A percentile compares a stretch with the other conserved stretches of the same genome.
These are phyloP conservation scores for Phataginus tricuspis DNA, from an alignment of 2,797 vertebrate species.

Conservation along the genomic window DNA sequence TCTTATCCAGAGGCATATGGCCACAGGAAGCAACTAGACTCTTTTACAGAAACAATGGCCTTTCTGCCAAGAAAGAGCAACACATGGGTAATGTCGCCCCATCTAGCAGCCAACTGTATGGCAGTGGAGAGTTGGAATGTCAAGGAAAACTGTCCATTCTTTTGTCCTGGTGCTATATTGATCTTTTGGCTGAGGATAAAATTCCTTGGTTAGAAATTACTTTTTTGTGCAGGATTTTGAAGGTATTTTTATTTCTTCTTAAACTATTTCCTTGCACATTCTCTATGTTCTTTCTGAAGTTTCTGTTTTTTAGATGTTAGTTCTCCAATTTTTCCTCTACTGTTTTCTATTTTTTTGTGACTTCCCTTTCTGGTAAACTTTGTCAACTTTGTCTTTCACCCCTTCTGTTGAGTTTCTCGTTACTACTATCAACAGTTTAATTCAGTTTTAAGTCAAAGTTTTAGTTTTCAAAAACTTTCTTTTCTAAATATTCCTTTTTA, in stretches of 20 bases:
- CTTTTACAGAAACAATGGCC: background rate
- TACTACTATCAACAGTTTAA: background rate
- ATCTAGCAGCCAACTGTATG: background rate
- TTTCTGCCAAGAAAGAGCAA: background rate
- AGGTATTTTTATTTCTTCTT: background rate
- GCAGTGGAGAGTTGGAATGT: background rate
- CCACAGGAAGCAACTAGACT: background rate
- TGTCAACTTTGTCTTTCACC: background rate
- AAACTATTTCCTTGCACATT: too few relatives aligned
- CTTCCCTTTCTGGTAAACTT: background rate
- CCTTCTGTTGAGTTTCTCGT: background rate
- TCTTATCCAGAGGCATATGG: background rate
- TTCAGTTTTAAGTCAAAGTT: background rate
- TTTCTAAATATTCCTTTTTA: background rate
- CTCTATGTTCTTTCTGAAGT: background rate
- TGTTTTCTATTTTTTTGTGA: background rate
- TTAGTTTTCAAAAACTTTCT: background rate
- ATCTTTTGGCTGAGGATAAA: background rate
- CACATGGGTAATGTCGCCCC: background rate
- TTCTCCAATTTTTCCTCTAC: background rate
- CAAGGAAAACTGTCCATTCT: background rate
- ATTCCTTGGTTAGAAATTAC: background rate
- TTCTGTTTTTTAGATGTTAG: background rate
- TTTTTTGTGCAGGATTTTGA: background rate
- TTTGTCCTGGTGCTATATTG: background rate